These are phyloP conservation scores for Tholera decimalis DNA, from an alignment of 2,888 invertebrate species.

Conservation along the genomic window DNA sequence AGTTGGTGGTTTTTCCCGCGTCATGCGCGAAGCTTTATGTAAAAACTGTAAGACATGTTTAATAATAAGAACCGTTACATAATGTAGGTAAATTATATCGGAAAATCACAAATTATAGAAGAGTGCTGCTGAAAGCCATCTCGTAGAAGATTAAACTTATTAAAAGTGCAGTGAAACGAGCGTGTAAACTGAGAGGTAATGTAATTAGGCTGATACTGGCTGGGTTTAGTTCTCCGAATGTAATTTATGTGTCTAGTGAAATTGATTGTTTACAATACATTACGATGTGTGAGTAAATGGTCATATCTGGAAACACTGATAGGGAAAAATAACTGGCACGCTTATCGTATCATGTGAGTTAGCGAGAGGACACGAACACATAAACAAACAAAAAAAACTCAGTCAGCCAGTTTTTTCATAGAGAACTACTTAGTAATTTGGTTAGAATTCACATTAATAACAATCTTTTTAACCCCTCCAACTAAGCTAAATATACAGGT, in stretches of 20 bases:
- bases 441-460: no score
- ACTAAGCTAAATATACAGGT: no score
- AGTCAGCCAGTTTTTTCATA: no score
- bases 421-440: no score
- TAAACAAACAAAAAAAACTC: no score
- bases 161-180: neutral
- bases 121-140: neutral
- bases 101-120: constrained; percentile 2
- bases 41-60: neutral
- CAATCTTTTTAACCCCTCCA: no score
- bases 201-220: constrained; percentile 8
- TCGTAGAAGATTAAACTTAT: constrained; percentile 9
- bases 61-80: constrained; percentile 4
- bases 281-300: neutral
- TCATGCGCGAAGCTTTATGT: no score
- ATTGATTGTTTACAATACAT: neutral
- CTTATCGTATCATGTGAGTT: no score
- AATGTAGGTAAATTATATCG: constrained; percentile 4
- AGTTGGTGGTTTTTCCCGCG: no score
- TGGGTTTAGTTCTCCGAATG: neutral
- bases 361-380: no score
- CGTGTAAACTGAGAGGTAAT: constrained; percentile 15
- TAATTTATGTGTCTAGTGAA: neutral
- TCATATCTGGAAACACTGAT: neutral
- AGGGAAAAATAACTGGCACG: neutral